Base-by-base conservation (phyloP, 2,113 vertebrate species). In the Oenanthe oenanthe region DNA sequence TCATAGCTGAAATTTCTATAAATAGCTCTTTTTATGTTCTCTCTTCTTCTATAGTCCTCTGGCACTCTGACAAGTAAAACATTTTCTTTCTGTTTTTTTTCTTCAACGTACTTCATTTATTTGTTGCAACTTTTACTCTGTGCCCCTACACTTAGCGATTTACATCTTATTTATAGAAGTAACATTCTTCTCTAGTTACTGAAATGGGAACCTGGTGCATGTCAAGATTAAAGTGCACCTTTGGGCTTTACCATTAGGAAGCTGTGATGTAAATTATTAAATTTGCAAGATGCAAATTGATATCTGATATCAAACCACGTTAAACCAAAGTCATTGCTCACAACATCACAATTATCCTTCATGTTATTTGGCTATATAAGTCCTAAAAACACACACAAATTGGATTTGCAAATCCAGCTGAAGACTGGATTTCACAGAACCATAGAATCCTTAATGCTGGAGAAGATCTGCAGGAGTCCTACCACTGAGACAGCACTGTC, bases 31-130 rank as follows among this genome's bases (percentile, higher is more conserved):
- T 75, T 88, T 22, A 47, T 66, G 21, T 60, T 88, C 29, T 90
- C 79, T 84, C 36, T 88, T 89, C 81, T 85, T 63, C 31, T 87
- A 4, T 1, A 71, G 38, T 36, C 51, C 36, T 86, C 50, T 83
- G 72, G 85, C 43, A 68, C 38, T 51, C 13, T 29, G 66, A 93
- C 80, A 93, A 96, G 45, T 38, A 79, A 89, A 96, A 82, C 32
- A 85, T 70, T 88, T 86, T 79, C 61, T 38, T 67, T 48, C 21
- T 58, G 6, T 48, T 70, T 66, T 79, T 66, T 85, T 84, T 21
- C 34, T 72, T 36, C 51, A 32, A 17, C 36, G 17, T 50, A 67
- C 43, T 79, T 86, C 12, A 66, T 77, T 80, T 84, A 71, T 79
- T 93, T 90, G n/a, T 57, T 92, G 45, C 7, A 32, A 28, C 58